Evolutionary conservation across 2,888 invertebrate species (phyloP).

Genomic region (Rhagonycha lutea): DNA sequence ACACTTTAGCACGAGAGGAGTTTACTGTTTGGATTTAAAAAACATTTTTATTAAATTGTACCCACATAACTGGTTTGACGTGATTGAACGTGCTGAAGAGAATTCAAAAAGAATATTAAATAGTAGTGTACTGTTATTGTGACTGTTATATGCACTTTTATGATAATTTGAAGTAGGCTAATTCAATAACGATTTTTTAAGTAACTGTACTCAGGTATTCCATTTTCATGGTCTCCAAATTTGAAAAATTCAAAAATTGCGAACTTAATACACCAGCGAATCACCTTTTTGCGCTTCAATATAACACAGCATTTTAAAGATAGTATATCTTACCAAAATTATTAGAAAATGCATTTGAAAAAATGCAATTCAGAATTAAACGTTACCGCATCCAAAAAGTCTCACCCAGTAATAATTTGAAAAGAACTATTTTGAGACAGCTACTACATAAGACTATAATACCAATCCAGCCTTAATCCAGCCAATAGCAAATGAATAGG

Average conservation of each 20-base stretch:
- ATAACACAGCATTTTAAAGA: no score
- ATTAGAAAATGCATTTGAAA: no score
- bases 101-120: conserved; percentile 8
- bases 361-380: no score
- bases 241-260: background rate
- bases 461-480: no score
- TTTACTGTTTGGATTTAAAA: conserved; percentile 5
- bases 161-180: background rate
- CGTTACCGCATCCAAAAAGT: no score
- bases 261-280: background rate
- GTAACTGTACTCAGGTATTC: background rate
- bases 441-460: no score
- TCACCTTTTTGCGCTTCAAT: no score
- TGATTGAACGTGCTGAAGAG: conserved; percentile 7
- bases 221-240: background rate
- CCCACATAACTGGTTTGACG: conserved; percentile 14
- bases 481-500: no score
- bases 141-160: conserved; percentile 5
- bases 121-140: conserved; percentile 17
- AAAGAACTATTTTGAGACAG: no score
- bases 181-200: background rate
- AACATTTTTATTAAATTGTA: conserved; percentile 1
- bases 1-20: background rate
- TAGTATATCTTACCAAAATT: no score
- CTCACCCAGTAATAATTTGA: no score